Conservation (phyloP, 2,113 vertebrate genomes). For the Prunella fulvescens region DNA sequence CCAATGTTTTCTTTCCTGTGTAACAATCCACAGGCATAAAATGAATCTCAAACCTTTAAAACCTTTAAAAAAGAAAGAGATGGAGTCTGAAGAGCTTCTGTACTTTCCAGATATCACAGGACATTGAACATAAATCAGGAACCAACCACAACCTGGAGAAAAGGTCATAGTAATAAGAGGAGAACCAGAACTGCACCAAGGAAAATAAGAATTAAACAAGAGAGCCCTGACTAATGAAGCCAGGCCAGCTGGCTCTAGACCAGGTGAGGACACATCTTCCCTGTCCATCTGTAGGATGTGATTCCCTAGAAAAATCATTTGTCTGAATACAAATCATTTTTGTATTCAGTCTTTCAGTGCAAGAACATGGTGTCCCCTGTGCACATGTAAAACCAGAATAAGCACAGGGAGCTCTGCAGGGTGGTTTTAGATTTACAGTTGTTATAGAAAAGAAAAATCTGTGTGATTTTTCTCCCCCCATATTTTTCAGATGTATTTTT, state of each 20-base stretch:
- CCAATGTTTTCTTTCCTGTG: not conserved
- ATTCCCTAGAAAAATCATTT: not conserved
- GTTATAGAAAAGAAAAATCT: not conserved
- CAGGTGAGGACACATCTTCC: not conserved
- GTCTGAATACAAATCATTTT: not conserved
- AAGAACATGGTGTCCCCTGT: not conserved
- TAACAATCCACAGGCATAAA: not conserved
- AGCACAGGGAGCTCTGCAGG: not conserved
- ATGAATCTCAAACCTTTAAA: not conserved
- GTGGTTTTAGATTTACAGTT: not conserved
- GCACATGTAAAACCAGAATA: not conserved
- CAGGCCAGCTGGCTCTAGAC: not conserved
- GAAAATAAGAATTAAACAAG: not conserved
- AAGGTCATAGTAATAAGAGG: not conserved
- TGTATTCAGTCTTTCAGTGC: not conserved
- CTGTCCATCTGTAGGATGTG: not conserved
- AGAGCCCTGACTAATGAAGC: not conserved
- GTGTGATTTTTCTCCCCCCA: fast-evolving
- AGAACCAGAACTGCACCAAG: not conserved
- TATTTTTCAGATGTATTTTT: not conserved
- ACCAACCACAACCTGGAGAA: not conserved
- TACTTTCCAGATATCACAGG: not conserved
- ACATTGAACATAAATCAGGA: not conserved
- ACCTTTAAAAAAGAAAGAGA: not conserved
- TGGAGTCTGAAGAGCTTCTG: not conserved